phyloP scores from a whole-genome alignment of 2,888 invertebrate species.

The Ischnus inquisitorius region DNA sequence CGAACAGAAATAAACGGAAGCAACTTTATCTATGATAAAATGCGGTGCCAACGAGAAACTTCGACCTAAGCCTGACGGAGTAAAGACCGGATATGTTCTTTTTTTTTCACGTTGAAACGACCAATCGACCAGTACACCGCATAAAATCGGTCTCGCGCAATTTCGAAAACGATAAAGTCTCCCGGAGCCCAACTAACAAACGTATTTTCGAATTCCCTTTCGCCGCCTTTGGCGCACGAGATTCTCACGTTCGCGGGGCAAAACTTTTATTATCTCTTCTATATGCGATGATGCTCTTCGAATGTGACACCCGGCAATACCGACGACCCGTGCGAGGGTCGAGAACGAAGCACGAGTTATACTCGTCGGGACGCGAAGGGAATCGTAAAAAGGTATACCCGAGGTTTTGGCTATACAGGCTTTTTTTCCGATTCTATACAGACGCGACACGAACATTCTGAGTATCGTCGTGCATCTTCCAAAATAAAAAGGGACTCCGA shows the following conservation, averaged over 20 bases:
- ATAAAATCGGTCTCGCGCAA: neutral
- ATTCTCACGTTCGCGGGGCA: conserved; percentile 5
- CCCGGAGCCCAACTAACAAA: conserved; percentile 42
- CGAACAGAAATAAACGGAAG: neutral
- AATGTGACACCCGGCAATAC: conserved; percentile 10
- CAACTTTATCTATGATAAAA: neutral
- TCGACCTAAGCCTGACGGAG: neutral
- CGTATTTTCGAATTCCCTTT: conserved; percentile 25
- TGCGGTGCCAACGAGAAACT: neutral
- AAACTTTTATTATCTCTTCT: conserved; percentile 50
- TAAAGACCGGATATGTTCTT: neutral
- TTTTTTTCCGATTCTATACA: conserved; percentile 8
- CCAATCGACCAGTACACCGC: conserved; percentile 6
- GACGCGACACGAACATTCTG: conserved; percentile 30
- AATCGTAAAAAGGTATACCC: conserved; percentile 42
- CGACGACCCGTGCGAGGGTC: neutral
- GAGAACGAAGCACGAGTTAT: conserved; percentile 17
- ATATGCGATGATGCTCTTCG: conserved; percentile 22
- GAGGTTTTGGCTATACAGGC: neutral
- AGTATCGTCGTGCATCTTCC: conserved; percentile 14
- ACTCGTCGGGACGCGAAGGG: conserved; percentile 28
- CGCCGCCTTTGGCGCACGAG: neutral
- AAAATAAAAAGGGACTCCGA: neutral
- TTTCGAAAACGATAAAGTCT: conserved; percentile 38
- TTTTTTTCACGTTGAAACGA: conserved; percentile 17